Evolutionary conservation across 2,797 vertebrate species (phyloP), one percentile per base, ranked within the genome.

Genomic region (Gadopsis bispinosus): DNA sequence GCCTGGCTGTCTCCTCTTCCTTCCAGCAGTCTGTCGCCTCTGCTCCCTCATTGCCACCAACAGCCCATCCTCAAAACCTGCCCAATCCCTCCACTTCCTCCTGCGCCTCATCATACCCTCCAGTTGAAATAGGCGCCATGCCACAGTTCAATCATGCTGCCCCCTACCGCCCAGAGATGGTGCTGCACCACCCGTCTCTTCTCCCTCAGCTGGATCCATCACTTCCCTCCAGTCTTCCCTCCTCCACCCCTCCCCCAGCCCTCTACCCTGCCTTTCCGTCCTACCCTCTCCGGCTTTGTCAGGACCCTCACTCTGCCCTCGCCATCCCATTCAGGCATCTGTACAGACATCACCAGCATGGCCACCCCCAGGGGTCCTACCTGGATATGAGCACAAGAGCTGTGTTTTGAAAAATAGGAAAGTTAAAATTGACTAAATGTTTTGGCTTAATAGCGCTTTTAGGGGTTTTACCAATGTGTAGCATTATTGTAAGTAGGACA

Each of bases 261-360:
- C 90, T 95, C 17, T 95, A 95, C 78, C 82, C 92, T 0, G 35
- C 91, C 35, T 95, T 96, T 60, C 87, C 94, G 0, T 93, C 95
- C 45, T 94, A 97, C 89, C 96, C 97, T 47, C 90, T 96, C 17
- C 88, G 69, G 68, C 95, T 95, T 64, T 94, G 43, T 88, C 96
- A 95, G 94, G 96, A 92, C 85, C 96, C 90, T 84, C 96, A 95
- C 89, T 82, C 90, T 56, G 95, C 87, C 83, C 93, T 94, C 85
- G 90, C 96, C 85, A 95, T 93, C 87, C 96, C 95, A 50, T 95
- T 92, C 92, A 96, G 91, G 91, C 96, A 92, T 89, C 94, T 94
- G 90, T 97, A 95, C 90, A 96, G 95, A 84, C 96, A 94, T 88
- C 96, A 92, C 93, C 96, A 95, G 89, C 96, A 94, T 77, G 93